These are phyloP conservation scores for Heliconius sara DNA, from an alignment of 2,888 invertebrate genomes.

Conservation along the genomic window DNA sequence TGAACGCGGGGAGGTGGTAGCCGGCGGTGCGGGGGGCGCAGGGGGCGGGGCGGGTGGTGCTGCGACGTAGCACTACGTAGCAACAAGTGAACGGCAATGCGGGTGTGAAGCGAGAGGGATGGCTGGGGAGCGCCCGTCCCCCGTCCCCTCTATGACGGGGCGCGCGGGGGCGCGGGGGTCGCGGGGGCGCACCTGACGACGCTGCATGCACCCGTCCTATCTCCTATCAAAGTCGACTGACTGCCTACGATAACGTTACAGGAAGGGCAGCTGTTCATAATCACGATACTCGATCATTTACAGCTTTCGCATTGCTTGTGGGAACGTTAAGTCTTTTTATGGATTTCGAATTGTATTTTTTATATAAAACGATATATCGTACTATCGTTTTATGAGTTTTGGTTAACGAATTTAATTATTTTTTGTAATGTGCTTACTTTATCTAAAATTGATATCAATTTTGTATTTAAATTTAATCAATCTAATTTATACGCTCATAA, in stretches of 20 bases:
- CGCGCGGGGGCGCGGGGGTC: conserved; percentile 32
- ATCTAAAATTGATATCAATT: not conserved
- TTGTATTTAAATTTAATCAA: not conserved
- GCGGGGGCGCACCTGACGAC: conserved; percentile 71
- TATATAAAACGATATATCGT: not conserved
- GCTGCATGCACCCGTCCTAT: conserved; percentile 60
- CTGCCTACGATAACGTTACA: conserved; percentile 56
- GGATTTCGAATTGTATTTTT: no score
- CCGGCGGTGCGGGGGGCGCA: conserved; percentile 61
- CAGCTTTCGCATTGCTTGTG: conserved; percentile 16
- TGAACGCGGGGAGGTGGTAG: conserved; percentile 77
- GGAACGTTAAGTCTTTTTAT: conserved; percentile 5
- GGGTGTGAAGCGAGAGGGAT: conserved; percentile 64
- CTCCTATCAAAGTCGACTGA: conserved; percentile 53
- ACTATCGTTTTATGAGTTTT: conserved; percentile 8
- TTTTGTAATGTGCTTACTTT: not conserved
- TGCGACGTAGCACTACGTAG: conserved; percentile 72
- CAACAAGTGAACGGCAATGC: conserved; percentile 81
- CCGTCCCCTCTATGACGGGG: conserved; percentile 56
- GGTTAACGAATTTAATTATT: not conserved
- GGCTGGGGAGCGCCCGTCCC: conserved; percentile 61
- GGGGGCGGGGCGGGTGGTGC: conserved; percentile 53
- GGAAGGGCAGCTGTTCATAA: conserved; percentile 74
- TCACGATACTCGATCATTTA: conserved; percentile 53
- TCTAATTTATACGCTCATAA: not conserved